Percentiles rank a stretch among this genome's conserved stretches.
These are phyloP conservation scores for Saccostrea cuccullata DNA, from an alignment of 1,140 invertebrate species.

Conservation along the genomic window DNA sequence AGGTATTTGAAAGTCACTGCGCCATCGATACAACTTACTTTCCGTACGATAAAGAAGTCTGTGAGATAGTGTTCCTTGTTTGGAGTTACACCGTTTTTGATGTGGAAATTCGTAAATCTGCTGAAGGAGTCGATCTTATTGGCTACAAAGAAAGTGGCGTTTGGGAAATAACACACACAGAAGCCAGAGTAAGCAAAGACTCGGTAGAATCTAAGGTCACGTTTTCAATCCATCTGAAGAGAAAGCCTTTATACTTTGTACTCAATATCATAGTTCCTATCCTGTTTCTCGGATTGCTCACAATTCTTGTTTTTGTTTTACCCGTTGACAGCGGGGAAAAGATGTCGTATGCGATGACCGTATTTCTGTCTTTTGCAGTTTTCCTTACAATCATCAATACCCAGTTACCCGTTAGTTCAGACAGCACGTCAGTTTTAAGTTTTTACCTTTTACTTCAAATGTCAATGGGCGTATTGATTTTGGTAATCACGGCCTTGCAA, in stretches of 20 bases:
- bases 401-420: slow-evolving; percentile 81
- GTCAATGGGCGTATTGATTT: background rate
- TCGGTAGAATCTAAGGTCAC: slow-evolving; percentile 27
- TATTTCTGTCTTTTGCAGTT: slow-evolving; percentile 81
- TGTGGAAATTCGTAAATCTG: slow-evolving; percentile 80
- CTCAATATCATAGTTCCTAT: slow-evolving; percentile 82
- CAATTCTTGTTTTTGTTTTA: slow-evolving; percentile 81
- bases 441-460: slow-evolving; percentile 47
- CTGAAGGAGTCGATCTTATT: slow-evolving; percentile 78
- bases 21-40: slow-evolving; percentile 90
- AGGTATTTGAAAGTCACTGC: slow-evolving; percentile 82
- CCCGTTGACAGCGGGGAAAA: slow-evolving; percentile 82
- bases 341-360: slow-evolving; percentile 81
- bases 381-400: slow-evolving; percentile 82
- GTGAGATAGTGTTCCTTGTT: slow-evolving; percentile 78
- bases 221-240: slow-evolving; percentile 59
- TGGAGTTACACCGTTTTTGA: slow-evolving; percentile 61
- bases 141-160: slow-evolving; percentile 82
- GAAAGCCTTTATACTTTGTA: slow-evolving; percentile 76
- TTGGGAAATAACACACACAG: slow-evolving; percentile 77
- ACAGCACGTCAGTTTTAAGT: slow-evolving; percentile 77
- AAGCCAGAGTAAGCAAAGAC: background rate
- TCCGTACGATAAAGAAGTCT: slow-evolving; percentile 86
- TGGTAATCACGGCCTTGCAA: slow-evolving; percentile 41
- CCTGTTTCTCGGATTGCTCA: slow-evolving; percentile 81